Percentiles rank a stretch among this genome's conserved stretches.
These are phyloP conservation scores for Salpingus planirostris DNA, from an alignment of 2,888 invertebrate genomes.

Conservation along the genomic window DNA sequence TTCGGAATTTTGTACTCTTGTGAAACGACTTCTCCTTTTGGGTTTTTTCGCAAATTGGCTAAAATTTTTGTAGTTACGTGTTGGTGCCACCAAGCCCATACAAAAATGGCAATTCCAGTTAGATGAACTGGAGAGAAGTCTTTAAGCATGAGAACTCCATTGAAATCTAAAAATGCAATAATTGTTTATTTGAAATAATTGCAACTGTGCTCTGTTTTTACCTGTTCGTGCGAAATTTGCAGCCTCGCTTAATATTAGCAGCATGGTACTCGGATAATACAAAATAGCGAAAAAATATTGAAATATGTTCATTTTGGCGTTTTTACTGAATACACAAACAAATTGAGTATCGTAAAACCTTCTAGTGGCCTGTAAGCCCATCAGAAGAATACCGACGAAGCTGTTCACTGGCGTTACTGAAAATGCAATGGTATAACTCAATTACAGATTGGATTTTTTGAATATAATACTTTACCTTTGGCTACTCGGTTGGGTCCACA, in stretches of 20 bases:
- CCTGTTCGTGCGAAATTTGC: conserved; percentile 49
- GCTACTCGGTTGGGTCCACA: no score
- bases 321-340: conserved; percentile 69
- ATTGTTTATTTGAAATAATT: background rate
- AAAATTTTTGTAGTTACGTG: no score
- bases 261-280: conserved; percentile 65
- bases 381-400: conserved; percentile 50
- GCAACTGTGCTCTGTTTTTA: background rate
- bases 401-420: conserved; percentile 52
- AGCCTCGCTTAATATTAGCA: conserved; percentile 60
- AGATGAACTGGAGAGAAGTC: background rate
- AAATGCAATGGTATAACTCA: conserved; percentile 16
- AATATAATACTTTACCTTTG: conserved; percentile 7
- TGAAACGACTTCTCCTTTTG: no score
- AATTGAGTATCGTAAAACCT: conserved; percentile 74
- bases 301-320: conserved; percentile 65
- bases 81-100: background rate
- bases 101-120: background rate
- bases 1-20: no score
- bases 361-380: conserved; percentile 61
- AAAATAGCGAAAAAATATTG: conserved; percentile 68
- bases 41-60: no score
- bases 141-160: background rate
- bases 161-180: background rate
- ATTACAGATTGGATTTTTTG: conserved; percentile 6